Percentiles rank a stretch among this genome's conserved stretches.
Evolutionary conservation across 1,140 invertebrate species (phyloP).

Genomic region (Drosophila navojoa): DNA sequence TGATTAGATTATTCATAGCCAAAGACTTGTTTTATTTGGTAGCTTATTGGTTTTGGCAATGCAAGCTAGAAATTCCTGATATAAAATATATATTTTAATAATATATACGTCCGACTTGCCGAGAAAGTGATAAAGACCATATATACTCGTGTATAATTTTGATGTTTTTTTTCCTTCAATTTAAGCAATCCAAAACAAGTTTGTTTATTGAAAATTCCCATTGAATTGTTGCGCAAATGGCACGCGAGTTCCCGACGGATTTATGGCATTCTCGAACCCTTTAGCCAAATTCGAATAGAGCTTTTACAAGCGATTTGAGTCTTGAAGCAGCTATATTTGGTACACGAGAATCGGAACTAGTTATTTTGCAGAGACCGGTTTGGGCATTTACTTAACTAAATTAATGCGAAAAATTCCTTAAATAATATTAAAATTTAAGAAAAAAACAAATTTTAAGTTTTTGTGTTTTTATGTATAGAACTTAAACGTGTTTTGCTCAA

Average conservation of each 20-base stretch:
- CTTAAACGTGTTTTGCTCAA: slow-evolving; percentile 32
- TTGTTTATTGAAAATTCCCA: slow-evolving; percentile 27
- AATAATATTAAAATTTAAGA: slow-evolving; percentile 29
- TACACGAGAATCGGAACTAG: slow-evolving; percentile 35
- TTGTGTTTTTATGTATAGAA: background rate
- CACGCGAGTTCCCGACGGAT: slow-evolving; percentile 17
- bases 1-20: slow-evolving; percentile 44
- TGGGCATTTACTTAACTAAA: slow-evolving; percentile 39
- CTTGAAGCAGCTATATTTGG: slow-evolving; percentile 6
- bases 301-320: background rate
- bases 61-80: slow-evolving; percentile 45
- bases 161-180: too few species aligned
- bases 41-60: background rate
- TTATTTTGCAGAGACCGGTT: slow-evolving; percentile 30
- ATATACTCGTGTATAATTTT: background rate
- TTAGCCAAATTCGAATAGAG: background rate
- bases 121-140: slow-evolving; percentile 25
- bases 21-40: slow-evolving; percentile 27
- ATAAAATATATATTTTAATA: slow-evolving; percentile 35
- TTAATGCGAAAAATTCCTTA: slow-evolving; percentile 43
- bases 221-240: slow-evolving; percentile 16
- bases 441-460: slow-evolving; percentile 24
- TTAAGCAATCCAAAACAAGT: background rate
- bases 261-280: background rate
- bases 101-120: slow-evolving; percentile 23